phyloP scores from a whole-genome alignment of 2,797 vertebrate species.

The Ctenochaetus hawaiiensis region DNA sequence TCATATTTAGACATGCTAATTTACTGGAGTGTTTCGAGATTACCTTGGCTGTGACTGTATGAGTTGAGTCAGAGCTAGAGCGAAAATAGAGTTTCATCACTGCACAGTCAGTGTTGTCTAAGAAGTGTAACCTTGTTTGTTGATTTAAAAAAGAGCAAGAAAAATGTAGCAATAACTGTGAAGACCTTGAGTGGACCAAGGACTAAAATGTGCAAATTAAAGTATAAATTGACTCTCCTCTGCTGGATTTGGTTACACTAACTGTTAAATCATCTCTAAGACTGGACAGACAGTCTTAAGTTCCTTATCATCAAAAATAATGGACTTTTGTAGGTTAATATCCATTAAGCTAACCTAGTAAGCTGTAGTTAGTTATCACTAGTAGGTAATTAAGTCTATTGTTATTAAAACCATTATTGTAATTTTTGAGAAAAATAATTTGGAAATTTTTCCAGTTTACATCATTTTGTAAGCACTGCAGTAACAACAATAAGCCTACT shows the following conservation, averaged over 20 bases:
- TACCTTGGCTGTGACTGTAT: background rate
- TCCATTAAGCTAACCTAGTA: too few species aligned
- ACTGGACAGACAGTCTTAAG: too few species aligned
- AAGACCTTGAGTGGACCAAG: background rate
- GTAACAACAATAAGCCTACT: too few species aligned
- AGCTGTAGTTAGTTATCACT: too few species aligned
- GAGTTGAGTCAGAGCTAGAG: background rate
- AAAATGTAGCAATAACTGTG: background rate
- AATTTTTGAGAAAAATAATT: too few species aligned
- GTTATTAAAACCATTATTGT: too few species aligned
- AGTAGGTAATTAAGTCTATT: too few species aligned
- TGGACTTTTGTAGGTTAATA: too few species aligned
- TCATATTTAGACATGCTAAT: slow-evolving; percentile 11
- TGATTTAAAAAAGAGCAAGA: background rate
- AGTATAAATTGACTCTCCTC: background rate
- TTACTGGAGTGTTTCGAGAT: background rate
- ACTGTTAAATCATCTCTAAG: background rate
- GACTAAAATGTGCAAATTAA: background rate
- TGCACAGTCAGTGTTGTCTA: background rate
- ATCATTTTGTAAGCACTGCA: too few species aligned
- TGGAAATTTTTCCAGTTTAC: too few species aligned
- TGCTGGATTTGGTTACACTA: background rate
- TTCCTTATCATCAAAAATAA: too few species aligned
- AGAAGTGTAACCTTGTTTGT: background rate
- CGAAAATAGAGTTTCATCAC: background rate